Evolutionary conservation across 2,797 vertebrate species (phyloP).

Genomic region (Coendou prehensilis): DNA sequence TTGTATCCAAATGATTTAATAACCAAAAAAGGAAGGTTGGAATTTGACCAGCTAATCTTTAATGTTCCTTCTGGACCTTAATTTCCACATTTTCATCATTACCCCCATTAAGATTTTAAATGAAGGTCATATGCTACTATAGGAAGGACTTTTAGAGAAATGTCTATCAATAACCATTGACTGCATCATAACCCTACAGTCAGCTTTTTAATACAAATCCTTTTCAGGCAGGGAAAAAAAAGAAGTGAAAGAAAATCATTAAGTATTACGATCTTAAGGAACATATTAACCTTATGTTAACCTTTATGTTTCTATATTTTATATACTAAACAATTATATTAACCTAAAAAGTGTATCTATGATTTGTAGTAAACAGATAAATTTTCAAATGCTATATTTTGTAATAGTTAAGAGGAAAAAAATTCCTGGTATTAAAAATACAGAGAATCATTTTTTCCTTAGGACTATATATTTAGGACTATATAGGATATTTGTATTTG

Average conservation of each 20-base stretch:
- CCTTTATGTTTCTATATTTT: constrained; percentile 8
- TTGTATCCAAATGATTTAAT: constrained; percentile 4
- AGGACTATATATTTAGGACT: constrained; percentile 62
- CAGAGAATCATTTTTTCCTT: not conserved
- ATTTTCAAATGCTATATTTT: not conserved
- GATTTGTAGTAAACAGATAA: constrained; percentile 28
- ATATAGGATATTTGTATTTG: constrained; percentile 55
- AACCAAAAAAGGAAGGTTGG: not conserved
- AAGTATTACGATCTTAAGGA: constrained; percentile 5
- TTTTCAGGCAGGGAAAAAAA: not conserved
- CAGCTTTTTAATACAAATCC: constrained; percentile 22
- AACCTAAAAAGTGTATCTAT: constrained; percentile 28
- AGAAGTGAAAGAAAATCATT: not conserved
- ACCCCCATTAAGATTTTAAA: constrained; percentile 37
- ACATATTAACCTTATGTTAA: not conserved
- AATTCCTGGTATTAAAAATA: not conserved
- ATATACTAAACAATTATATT: not conserved
- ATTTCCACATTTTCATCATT: constrained; percentile 53
- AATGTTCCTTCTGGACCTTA: constrained; percentile 4
- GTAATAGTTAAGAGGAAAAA: not conserved
- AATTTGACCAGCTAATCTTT: constrained; percentile 52
- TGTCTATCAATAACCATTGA: constrained; percentile 5
- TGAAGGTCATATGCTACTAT: not conserved
- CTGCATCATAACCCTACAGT: constrained; percentile 19
- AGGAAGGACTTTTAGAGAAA: constrained; percentile 48